Percentiles rank a stretch among this genome's conserved stretches.
phyloP scores from a whole-genome alignment of 2,888 invertebrate genomes.

The Pammene fasciana region DNA sequence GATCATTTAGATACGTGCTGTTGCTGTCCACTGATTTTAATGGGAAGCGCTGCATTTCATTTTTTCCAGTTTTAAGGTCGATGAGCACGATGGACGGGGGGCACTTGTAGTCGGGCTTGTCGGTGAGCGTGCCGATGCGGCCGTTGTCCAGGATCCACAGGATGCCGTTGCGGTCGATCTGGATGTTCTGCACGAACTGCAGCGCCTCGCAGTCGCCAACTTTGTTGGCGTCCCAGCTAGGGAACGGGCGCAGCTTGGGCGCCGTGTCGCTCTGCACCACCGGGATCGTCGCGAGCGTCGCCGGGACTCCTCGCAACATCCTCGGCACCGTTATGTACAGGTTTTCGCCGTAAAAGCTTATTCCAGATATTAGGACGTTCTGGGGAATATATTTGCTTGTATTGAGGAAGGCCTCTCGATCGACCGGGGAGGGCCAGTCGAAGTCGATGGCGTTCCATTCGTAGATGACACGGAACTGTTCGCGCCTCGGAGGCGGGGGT shows the following conservation, averaged over 20 bases:
- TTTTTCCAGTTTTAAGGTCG: slow-evolving; percentile 84
- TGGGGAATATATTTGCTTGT: slow-evolving; percentile 85
- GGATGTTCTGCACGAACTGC: slow-evolving; percentile 89
- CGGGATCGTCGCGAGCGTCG: slow-evolving; percentile 85
- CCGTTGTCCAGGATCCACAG: slow-evolving; percentile 89
- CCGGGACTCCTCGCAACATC: slow-evolving; percentile 88
- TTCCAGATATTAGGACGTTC: slow-evolving; percentile 87
- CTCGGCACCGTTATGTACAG: slow-evolving; percentile 88
- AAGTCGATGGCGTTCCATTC: slow-evolving; percentile 89
- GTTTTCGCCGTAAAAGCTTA: slow-evolving; percentile 86
- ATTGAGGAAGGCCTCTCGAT: slow-evolving; percentile 79
- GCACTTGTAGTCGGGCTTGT: slow-evolving; percentile 82
- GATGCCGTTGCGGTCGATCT: slow-evolving; percentile 87
- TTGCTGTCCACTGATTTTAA: slow-evolving; percentile 85
- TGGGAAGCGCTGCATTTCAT: slow-evolving; percentile 82
- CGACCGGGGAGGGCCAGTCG: slow-evolving; percentile 85
- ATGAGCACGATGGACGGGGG: slow-evolving; percentile 87
- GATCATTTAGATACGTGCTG: slow-evolving; percentile 86
- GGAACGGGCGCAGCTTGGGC: slow-evolving; percentile 86
- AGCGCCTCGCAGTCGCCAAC: slow-evolving; percentile 87
- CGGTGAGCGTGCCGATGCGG: slow-evolving; percentile 84
- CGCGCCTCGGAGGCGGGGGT: slow-evolving; percentile 65
- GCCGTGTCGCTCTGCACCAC: slow-evolving; percentile 77
- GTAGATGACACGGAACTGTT: slow-evolving; percentile 87
- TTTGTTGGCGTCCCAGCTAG: slow-evolving; percentile 87